Evolutionary conservation across 2,797 vertebrate species (phyloP).

Genomic region (Coreius guichenoti): DNA sequence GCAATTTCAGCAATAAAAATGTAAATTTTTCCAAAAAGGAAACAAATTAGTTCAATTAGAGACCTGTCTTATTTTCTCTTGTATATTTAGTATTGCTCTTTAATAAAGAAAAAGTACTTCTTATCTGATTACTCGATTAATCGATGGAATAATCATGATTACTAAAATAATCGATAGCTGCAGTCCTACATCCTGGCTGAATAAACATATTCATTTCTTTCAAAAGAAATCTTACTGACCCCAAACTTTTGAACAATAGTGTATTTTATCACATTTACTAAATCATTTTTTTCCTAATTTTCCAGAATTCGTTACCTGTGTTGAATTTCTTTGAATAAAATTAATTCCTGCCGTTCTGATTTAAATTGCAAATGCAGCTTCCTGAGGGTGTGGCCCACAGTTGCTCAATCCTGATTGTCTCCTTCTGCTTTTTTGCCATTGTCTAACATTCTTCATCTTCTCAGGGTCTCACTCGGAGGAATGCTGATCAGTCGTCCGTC

Average conservation of each 20-base stretch:
- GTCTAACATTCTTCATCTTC: not conserved
- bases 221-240: not conserved
- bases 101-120: too few species aligned
- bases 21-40: too few species aligned
- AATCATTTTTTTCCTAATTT: not conserved
- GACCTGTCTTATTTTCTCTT: too few species aligned
- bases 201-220: not conserved
- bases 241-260: not conserved
- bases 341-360: not conserved
- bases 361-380: not conserved
- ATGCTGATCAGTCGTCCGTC: slow-evolving; percentile 84
- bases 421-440: not conserved
- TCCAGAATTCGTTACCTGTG: not conserved
- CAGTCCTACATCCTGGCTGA: not conserved
- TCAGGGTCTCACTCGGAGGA: slow-evolving; percentile 82
- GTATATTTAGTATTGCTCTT: too few species aligned
- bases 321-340: not conserved
- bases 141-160: too few species aligned
- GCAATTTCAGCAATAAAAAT: too few species aligned
- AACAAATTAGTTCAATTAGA: too few species aligned
- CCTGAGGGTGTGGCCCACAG: not conserved
- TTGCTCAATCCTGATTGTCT: not conserved
- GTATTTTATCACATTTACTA: not conserved
- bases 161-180: too few species aligned
- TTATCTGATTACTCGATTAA: too few species aligned